Base-by-base conservation (phyloP, 2,113 vertebrate species). In the Aegotheles bennettii region DNA sequence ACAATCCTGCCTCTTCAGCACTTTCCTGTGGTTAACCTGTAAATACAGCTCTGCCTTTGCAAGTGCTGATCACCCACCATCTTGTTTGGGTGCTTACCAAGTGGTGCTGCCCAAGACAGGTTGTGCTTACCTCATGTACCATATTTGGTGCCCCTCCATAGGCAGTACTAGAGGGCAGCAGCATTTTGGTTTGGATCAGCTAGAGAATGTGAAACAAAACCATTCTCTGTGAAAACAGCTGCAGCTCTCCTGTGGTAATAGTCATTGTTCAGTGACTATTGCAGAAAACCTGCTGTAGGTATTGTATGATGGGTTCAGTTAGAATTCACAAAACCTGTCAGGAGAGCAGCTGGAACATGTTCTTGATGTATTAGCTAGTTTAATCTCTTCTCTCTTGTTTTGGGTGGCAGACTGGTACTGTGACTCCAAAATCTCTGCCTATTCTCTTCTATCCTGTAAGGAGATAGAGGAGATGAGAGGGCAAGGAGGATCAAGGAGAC, bases 161-260 rank as follows among this genome's bases (percentile, higher is more conserved):
- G 10, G 8, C 35, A 67, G 35, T 77, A 26, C 14, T 48, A 43
- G 35, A 63, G 16, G 36, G 33, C 17, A 84, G 53, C 42, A 80
- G 35, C 43, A 47, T 84, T 90, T 92, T 1, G 1, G 45, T 90
- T 92, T 74, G 23, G 9, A 43, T 71, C 48, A 56, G 24, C 24
- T 64, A 48, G 31, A 45, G n/a, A 40, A 63, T 60, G 40, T 59
- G 60, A 68, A 91, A 77, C 13, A 74, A 76, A 73, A 6, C 25
- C 0, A 0, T 57, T 31, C 7, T 23, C 23, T 53, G 25, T 57
- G 38, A 35, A 20, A 61, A 38, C 1, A 5, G 18, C 68, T 76
- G 7, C 36, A 31, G 21, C 23, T 73, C 25, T 86, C 29, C 47
- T 69, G 64, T 83, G 40, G 21, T 67, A 67, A 51, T 13, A 54